phyloP scores from a whole-genome alignment of 2,797 vertebrate species.

The Psittacula echo region DNA sequence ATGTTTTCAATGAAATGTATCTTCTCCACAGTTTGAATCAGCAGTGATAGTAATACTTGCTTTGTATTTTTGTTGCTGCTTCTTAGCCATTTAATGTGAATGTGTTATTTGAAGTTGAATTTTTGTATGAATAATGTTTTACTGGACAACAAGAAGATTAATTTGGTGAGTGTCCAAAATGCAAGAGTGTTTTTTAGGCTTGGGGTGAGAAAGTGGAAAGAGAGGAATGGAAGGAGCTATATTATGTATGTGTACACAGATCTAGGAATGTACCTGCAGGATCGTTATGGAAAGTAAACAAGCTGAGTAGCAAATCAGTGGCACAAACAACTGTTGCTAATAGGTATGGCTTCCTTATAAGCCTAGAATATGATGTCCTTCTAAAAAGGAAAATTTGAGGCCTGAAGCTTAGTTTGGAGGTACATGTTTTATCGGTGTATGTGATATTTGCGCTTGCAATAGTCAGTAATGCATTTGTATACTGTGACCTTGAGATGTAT shows the following conservation, averaged over 20 bases:
- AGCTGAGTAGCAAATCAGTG: background rate
- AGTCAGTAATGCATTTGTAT: background rate
- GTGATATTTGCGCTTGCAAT: background rate
- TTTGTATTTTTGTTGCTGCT: background rate
- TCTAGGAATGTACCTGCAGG: background rate
- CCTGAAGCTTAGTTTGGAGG: background rate
- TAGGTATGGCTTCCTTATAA: background rate
- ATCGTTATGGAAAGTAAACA: background rate
- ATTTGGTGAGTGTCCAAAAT: background rate
- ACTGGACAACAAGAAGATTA: background rate
- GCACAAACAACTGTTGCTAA: background rate
- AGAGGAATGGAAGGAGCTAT: background rate
- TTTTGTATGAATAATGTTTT: background rate
- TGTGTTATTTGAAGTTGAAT: background rate
- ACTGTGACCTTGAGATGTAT: background rate
- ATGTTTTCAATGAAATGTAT: background rate
- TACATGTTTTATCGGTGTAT: background rate
- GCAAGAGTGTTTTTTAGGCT: background rate
- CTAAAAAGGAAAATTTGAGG: background rate
- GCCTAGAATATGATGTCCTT: background rate
- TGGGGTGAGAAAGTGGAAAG: background rate
- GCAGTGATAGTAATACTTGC: background rate
- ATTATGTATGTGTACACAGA: fast-evolving
- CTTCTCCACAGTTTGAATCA: background rate
- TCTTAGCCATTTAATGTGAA: background rate